phyloP scores from a whole-genome alignment of 2,113 vertebrate genomes.

The Anolis carolinensis region DNA sequence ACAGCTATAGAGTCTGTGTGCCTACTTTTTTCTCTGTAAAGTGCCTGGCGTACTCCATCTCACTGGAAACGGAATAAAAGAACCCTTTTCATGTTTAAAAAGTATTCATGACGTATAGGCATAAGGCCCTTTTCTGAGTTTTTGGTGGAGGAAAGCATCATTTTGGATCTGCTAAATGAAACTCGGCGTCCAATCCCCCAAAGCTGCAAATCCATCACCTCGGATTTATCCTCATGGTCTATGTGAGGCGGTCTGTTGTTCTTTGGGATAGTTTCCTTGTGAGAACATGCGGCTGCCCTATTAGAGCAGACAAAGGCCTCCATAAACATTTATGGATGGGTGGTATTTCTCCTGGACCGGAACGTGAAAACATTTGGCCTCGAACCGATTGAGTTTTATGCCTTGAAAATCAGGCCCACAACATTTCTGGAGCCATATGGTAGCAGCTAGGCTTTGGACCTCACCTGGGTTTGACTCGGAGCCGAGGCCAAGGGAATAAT shows the following conservation, averaged over 20 bases:
- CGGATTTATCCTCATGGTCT: too few species aligned
- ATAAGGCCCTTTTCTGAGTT: neutral
- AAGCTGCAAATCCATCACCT: neutral
- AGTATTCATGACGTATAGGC: too few species aligned
- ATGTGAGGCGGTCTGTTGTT: neutral
- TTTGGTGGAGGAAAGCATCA: neutral
- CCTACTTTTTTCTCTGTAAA: too few species aligned
- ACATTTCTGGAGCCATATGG: slow-evolving; percentile 35
- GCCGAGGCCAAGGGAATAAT: slow-evolving; percentile 36
- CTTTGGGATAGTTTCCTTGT: too few species aligned
- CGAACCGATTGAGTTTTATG: neutral
- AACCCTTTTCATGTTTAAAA: too few species aligned
- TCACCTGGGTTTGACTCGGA: slow-evolving; percentile 47
- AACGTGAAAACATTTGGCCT: neutral
- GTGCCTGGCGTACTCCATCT: too few species aligned
- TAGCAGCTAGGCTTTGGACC: slow-evolving; percentile 43
- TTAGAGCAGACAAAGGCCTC: too few species aligned
- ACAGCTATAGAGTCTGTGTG: too few species aligned
- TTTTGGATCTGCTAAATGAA: neutral
- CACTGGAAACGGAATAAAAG: too few species aligned
- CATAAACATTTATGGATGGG: neutral
- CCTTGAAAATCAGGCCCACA: slow-evolving; percentile 19
- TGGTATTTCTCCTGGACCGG: neutral
- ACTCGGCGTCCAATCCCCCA: too few species aligned
- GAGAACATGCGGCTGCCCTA: too few species aligned